These are phyloP conservation scores for Cephus spinipes DNA, from an alignment of 2,888 invertebrate genomes.

Conservation along the genomic window DNA sequence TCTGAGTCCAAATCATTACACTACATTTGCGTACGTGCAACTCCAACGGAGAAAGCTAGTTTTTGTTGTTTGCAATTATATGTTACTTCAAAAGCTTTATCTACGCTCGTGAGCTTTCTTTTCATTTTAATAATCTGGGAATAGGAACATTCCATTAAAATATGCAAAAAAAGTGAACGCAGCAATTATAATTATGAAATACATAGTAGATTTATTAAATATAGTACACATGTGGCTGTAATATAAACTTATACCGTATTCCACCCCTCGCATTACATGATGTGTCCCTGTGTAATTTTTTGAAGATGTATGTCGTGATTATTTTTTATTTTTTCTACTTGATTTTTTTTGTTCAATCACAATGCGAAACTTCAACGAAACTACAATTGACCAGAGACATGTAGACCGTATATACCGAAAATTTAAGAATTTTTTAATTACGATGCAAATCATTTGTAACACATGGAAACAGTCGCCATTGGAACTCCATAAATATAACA, in stretches of 20 bases:
- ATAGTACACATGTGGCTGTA: slow-evolving; percentile 16
- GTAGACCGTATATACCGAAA: neutral
- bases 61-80: neutral
- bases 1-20: neutral
- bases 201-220: slow-evolving; percentile 46
- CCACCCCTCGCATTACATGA: neutral
- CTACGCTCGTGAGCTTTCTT: neutral
- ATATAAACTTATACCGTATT: slow-evolving; percentile 5
- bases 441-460: neutral
- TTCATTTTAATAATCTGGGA: slow-evolving; percentile 1
- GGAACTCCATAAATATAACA: neutral
- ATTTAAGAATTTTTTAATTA: slow-evolving; percentile 20
- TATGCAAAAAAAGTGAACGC: neutral
- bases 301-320: neutral
- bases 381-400: slow-evolving; percentile 6
- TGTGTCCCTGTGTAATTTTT: neutral
- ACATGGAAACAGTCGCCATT: neutral
- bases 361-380: neutral
- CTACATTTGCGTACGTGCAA: neutral
- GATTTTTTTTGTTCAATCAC: neutral
- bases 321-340: slow-evolving; percentile 7
- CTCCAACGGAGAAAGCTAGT: neutral
- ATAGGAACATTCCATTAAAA: slow-evolving; percentile 10
- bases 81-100: neutral
- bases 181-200: slow-evolving; percentile 20